Evolutionary conservation across 2,113 vertebrate genomes (phyloP).

Genomic region (Ophiodon elongatus): DNA sequence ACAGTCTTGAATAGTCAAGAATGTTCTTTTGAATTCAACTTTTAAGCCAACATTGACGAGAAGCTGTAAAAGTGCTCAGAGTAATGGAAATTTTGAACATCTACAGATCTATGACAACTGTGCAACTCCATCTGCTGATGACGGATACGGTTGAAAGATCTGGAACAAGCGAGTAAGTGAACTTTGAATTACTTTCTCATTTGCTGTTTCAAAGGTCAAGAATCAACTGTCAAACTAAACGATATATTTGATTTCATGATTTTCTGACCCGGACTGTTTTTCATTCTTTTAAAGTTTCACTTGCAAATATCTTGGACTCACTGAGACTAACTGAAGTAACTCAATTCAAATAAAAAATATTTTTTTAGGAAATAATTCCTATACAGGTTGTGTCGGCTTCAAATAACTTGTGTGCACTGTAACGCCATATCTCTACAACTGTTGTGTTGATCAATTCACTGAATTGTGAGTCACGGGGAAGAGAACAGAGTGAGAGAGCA

Average conservation of each 20-base stretch:
- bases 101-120: neutral
- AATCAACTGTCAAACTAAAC: neutral
- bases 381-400: neutral
- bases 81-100: neutral
- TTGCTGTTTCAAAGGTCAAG: neutral
- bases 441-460: conserved; percentile 3
- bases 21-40: neutral
- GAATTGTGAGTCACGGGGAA: neutral
- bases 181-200: neutral
- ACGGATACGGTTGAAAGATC: neutral
- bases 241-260: neutral
- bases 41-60: neutral
- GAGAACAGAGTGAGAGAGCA: neutral
- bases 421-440: neutral
- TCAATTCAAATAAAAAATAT: too few relatives aligned
- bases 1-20: neutral
- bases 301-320: neutral
- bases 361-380: neutral
- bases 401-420: neutral
- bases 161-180: neutral
- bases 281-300: neutral
- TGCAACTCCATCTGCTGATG: neutral
- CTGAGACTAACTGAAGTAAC: neutral
- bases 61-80: neutral
- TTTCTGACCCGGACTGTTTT: neutral